phyloP scores from a whole-genome alignment of 2,113 vertebrate species.

The Theristicus caerulescens region DNA sequence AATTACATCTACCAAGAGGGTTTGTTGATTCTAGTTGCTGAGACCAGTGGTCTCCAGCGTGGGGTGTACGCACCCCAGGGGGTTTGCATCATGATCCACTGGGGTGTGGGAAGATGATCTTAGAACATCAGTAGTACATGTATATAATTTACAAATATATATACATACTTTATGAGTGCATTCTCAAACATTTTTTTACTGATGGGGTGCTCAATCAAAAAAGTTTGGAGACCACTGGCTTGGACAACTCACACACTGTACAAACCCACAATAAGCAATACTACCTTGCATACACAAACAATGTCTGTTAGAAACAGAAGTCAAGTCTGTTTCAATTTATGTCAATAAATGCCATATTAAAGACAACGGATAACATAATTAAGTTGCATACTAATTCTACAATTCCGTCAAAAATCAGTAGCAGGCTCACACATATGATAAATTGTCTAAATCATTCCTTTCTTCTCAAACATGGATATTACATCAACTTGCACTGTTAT shows the following conservation, averaged over 20 bases:
- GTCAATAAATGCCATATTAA: neutral
- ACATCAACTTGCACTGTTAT: neutral
- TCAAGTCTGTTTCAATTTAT: too few species aligned
- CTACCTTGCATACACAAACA: neutral
- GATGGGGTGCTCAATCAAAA: neutral
- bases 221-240: neutral
- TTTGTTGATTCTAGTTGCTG: neutral
- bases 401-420: neutral
- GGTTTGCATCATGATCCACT: neutral
- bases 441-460: neutral
- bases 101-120: neutral
- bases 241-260: neutral
- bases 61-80: neutral
- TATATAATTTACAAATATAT: too few species aligned
- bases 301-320: neutral
- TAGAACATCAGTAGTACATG: neutral
- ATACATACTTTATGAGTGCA: fast-evolving
- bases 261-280: neutral
- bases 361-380: neutral
- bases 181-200: neutral
- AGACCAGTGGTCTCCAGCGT: neutral
- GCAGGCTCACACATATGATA: neutral
- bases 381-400: neutral
- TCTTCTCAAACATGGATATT: neutral
- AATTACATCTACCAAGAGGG: neutral